A percentile compares a stretch with the other conserved stretches of the same genome.
These are phyloP conservation scores for Charadrius vociferus DNA, from an alignment of 2,113 vertebrate genomes.

Conservation along the genomic window DNA sequence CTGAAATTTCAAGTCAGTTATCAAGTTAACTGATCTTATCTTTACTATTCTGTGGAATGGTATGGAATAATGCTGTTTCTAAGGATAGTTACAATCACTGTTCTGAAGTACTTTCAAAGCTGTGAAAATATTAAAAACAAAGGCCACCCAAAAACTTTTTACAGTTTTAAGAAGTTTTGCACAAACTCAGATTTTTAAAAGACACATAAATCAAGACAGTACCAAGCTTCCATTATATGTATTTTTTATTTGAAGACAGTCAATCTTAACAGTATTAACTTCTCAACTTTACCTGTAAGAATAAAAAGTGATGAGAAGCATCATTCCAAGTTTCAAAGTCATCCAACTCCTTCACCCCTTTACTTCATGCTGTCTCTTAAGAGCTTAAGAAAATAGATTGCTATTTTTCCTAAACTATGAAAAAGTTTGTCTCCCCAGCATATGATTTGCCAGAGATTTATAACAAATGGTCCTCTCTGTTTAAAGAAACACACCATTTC, in stretches of 20 bases:
- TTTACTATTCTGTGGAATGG: neutral
- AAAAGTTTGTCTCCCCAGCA: neutral
- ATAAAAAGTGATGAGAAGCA: neutral
- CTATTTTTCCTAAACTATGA: neutral
- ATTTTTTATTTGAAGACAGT: neutral
- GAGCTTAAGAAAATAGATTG: neutral
- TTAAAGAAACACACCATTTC: neutral
- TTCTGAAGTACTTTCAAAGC: neutral
- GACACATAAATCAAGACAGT: neutral
- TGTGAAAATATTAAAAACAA: neutral
- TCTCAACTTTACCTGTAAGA: neutral
- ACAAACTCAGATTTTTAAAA: neutral
- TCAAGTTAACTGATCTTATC: neutral
- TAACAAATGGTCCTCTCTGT: neutral
- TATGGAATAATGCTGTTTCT: neutral
- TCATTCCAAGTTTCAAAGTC: neutral
- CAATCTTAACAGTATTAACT: neutral
- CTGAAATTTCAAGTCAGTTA: neutral
- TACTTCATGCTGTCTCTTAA: neutral
- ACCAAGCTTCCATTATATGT: neutral
- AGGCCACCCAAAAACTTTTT: neutral
- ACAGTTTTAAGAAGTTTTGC: neutral
- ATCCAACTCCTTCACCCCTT: neutral
- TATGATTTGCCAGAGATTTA: neutral
- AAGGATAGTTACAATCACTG: neutral